Conservation (phyloP, 2,888 invertebrate species). For the Caenorhabditis imperialis region DNA sequence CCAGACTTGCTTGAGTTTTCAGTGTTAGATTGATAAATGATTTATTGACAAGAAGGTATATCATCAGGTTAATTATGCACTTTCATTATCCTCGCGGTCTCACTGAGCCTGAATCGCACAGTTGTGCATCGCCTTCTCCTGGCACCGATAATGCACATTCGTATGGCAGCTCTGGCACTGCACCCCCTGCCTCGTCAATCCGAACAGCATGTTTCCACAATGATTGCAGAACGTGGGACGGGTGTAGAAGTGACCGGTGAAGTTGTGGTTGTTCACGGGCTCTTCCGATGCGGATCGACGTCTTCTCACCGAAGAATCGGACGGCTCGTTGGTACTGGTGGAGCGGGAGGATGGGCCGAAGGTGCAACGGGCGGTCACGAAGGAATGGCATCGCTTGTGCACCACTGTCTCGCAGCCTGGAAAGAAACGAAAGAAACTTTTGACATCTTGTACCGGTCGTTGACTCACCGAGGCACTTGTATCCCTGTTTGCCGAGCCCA, state of each 20-base stretch:
- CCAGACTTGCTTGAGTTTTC: no score
- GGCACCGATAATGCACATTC: constrained; percentile 36
- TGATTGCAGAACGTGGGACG: constrained; percentile 39
- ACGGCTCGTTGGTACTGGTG: neutral
- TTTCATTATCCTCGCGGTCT: no score
- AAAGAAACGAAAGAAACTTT: neutral
- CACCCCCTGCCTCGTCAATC: constrained; percentile 21
- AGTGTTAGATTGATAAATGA: no score
- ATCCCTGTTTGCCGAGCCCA: constrained; percentile 43
- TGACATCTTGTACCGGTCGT: no score
- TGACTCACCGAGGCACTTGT: constrained; percentile 35
- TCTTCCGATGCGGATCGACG: constrained; percentile 30
- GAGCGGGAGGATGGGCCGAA: constrained; percentile 26
- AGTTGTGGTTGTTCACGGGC: constrained; percentile 19
- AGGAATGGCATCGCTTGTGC: constrained; percentile 30
- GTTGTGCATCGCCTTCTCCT: constrained; percentile 28
- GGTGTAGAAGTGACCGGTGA: constrained; percentile 17
- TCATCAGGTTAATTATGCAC: no score
- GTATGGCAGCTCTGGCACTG: constrained; percentile 24
- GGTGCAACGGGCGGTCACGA: constrained; percentile 16
- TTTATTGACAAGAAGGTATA: no score
- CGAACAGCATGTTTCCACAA: constrained; percentile 38
- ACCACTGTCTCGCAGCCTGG: constrained; percentile 36
- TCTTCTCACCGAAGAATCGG: no score
- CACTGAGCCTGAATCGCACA: constrained; percentile 39